A percentile compares a stretch with the other conserved stretches of the same genome.
These are phyloP conservation scores for Leucania comma DNA, from an alignment of 2,888 invertebrate species.

Conservation along the genomic window DNA sequence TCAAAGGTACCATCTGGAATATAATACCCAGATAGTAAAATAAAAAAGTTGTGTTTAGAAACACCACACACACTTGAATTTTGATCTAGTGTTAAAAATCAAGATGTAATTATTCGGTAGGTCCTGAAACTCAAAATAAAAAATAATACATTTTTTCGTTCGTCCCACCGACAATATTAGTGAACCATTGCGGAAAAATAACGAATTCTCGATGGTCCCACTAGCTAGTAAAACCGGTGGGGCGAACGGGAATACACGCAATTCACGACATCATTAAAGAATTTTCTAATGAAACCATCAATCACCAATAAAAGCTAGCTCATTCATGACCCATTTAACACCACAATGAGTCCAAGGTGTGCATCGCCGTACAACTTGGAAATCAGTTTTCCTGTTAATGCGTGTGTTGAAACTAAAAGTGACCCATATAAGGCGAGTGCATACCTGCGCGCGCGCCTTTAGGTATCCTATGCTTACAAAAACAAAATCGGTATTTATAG, in stretches of 20 bases:
- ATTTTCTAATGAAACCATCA: conserved; percentile 2
- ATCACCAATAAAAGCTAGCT: conserved; percentile 8
- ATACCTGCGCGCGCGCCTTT: conserved; percentile 4
- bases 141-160: no score
- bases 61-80: background rate
- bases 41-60: background rate
- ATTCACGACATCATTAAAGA: background rate
- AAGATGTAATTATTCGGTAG: no score
- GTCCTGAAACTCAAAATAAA: no score
- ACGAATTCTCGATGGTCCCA: no score
- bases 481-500: conserved; percentile 2
- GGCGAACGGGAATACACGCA: background rate
- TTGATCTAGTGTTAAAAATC: background rate
- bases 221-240: no score
- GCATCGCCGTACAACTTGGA: conserved; percentile 22
- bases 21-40: no score
- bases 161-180: no score
- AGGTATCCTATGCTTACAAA: background rate
- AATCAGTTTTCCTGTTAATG: conserved; percentile 59
- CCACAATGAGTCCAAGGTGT: conserved; percentile 52
- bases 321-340: conserved; percentile 10
- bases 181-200: no score
- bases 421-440: conserved; percentile 28
- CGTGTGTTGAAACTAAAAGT: conserved; percentile 44
- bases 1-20: background rate